These are phyloP conservation scores for Alfaro cultratus DNA, from an alignment of 2,797 vertebrate species.

Conservation along the genomic window DNA sequence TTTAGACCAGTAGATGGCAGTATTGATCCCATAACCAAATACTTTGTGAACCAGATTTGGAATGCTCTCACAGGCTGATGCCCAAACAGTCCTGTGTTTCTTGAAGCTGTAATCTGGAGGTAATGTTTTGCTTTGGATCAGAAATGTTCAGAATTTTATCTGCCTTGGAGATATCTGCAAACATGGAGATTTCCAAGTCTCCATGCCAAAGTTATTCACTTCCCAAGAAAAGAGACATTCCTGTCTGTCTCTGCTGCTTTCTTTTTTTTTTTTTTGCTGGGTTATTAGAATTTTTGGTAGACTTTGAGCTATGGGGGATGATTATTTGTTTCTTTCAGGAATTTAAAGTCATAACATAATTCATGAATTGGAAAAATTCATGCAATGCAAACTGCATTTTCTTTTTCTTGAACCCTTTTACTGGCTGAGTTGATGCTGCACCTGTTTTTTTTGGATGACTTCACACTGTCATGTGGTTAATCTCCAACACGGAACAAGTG, in stretches of 20 bases:
- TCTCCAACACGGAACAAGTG: slow-evolving; percentile 23
- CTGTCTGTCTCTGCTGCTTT: slow-evolving; percentile 36
- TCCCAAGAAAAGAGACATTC: slow-evolving; percentile 52
- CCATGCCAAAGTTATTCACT: slow-evolving; percentile 56
- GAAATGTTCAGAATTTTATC: slow-evolving; percentile 70
- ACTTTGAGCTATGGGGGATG: slow-evolving; percentile 12
- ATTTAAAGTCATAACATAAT: not conserved
- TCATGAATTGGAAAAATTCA: not conserved
- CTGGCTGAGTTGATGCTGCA: not conserved
- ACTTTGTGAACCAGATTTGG: slow-evolving; percentile 3
- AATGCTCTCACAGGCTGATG: slow-evolving; percentile 19
- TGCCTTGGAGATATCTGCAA: slow-evolving; percentile 27
- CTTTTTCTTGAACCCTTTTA: not conserved
- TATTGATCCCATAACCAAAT: slow-evolving; percentile 30
- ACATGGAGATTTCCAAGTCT: slow-evolving; percentile 13
- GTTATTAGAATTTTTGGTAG: slow-evolving; percentile 38
- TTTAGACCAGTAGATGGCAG: slow-evolving; percentile 63
- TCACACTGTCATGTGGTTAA: slow-evolving; percentile 27
- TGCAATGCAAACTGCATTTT: not conserved
- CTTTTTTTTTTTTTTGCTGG: slow-evolving; percentile 1
- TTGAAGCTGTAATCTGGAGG: slow-evolving; percentile 48
- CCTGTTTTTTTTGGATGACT: slow-evolving; percentile 7
- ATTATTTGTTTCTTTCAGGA: slow-evolving; percentile 30
- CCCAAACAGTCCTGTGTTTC: slow-evolving; percentile 27
- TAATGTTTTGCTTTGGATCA: slow-evolving; percentile 61